Conservation (phyloP, 1,140 invertebrate genomes). For the Drosophila bocki region DNA sequence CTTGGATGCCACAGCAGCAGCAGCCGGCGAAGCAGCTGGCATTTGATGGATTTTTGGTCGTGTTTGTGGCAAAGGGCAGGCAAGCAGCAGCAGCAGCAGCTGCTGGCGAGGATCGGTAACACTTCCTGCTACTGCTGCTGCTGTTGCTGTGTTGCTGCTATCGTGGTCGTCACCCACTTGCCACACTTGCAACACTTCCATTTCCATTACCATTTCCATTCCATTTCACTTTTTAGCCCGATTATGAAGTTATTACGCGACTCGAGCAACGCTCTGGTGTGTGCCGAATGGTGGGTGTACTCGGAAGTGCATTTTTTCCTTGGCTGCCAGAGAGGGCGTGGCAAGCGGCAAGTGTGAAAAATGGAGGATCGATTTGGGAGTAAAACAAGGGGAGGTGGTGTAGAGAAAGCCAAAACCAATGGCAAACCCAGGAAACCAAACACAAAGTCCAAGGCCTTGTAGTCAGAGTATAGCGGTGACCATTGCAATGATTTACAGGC, state of each 20-base stretch:
- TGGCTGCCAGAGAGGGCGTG: conserved; percentile 6
- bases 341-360: conserved; percentile 64
- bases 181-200: conserved; percentile 25
- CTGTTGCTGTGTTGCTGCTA: background rate
- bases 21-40: conserved; percentile 48
- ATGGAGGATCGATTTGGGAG: conserved; percentile 46
- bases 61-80: conserved; percentile 30
- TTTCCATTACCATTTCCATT: conserved; percentile 44
- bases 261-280: conserved; percentile 5
- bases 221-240: conserved; percentile 51
- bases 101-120: conserved; percentile 14
- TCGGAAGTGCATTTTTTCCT: conserved; percentile 53
- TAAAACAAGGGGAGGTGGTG: background rate
- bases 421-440: conserved; percentile 5
- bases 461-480: background rate
- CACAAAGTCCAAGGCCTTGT: background rate
- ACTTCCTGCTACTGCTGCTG: background rate
- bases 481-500: background rate
- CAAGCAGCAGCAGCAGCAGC: conserved; percentile 6
- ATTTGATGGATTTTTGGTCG: conserved; percentile 60
- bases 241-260: conserved; percentile 76
- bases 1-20: conserved; percentile 41
- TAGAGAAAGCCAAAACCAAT: background rate
- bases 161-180: conserved; percentile 19
- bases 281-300: conserved; percentile 58